Evolutionary conservation across 2,113 vertebrate genomes (phyloP), one percentile per base, ranked within the genome.

Genomic region (Atractosteus spatula): DNA sequence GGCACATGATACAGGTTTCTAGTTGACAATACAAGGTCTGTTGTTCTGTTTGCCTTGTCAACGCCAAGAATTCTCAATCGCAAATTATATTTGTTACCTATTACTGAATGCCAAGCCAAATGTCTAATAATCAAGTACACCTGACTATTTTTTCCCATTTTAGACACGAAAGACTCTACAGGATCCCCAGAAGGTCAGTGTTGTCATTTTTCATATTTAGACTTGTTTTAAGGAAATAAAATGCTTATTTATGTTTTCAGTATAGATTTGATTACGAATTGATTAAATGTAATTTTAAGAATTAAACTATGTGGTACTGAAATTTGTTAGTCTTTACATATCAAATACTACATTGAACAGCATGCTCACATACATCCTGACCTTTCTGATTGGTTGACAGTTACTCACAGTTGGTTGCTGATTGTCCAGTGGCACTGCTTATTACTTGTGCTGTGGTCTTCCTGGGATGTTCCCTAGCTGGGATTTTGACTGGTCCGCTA

Each of bases 131-230:
- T 7, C 2, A 51, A n/a, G 3, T 55, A 3, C 4, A 62, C 62
- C 66, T 70, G 2, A 8, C 29, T 57, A 66, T 66, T 47, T 82
- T 62, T 77, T 80, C 78, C 76, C 81, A 71, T 80, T 68, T 77
- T 88, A 98, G 96, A 87, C 91, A 95, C 8, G 92, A 93, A 66
- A 94, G 90, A 76, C 75, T 91, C 61, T 91, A 93, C 89, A 90
- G 81, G 89, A 92, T 97, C 83, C 93, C 96, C 71, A 95, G 89
- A 88, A 96, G 90, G 96, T 99, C 89, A 78, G 94, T 89, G 45
- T 42, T 65, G n/a, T 41, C 14, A 74, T 29, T 29, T 29, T 29
- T 29, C 29, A 29, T 29, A 29, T 29, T 29, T 29, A 29, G 29
- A 29, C 29, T 29, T 29, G 29, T 29, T 29, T 29, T 29, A 29